Base-by-base conservation (phyloP, 2,113 vertebrate genomes). In the Plecturocebus donacophilus region DNA sequence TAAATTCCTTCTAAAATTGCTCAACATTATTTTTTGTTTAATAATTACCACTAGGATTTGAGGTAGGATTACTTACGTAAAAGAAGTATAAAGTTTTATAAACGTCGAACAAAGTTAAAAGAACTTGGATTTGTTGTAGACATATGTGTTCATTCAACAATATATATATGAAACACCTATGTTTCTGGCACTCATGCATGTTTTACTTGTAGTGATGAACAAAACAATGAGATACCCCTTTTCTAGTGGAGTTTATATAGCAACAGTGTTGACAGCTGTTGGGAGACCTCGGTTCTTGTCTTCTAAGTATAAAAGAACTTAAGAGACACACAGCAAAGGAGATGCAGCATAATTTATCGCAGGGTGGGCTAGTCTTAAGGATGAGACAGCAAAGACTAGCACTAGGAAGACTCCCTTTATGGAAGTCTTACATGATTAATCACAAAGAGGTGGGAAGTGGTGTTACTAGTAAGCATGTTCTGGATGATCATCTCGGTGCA, bases 1-100 rank as follows among this genome's bases (percentile, higher is more conserved):
- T 49, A 32, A 56, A 84, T 70, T 83, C 27, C 83, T 96, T 93
- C 21, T 70, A 52, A 87, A 90, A 94, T 17, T 87, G 52, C 42
- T 96, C 16, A 85, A 42, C 92, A 64, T 27, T 88, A 64, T n/a
- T 32, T 40, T 85, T 83, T 80, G 23, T 56, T 86, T 79, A 38
- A 86, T 86, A 84, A 93, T 25, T 85, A 58, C 2, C 56, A 35
- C 8, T 81, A 93, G 8, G 11, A 79, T 92, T 95, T 87, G 52
- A 87, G 52, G 23, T 66, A 88, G 27, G 23, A 64, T 79, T 23
- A 89, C 12, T 94, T 90, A n/a, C 30, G 54, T 77, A 86, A 95
- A 96, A 47, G 23, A 94, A 40, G 9, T 47, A 75, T 8, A 9
- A 77, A 80, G 1, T 88, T 88, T 91, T 76, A 64, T 56, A 87